A percentile compares a stretch with the other conserved stretches of the same genome.
phyloP scores from a whole-genome alignment of 2,113 vertebrate species.

The Entomyzon cyanotis region DNA sequence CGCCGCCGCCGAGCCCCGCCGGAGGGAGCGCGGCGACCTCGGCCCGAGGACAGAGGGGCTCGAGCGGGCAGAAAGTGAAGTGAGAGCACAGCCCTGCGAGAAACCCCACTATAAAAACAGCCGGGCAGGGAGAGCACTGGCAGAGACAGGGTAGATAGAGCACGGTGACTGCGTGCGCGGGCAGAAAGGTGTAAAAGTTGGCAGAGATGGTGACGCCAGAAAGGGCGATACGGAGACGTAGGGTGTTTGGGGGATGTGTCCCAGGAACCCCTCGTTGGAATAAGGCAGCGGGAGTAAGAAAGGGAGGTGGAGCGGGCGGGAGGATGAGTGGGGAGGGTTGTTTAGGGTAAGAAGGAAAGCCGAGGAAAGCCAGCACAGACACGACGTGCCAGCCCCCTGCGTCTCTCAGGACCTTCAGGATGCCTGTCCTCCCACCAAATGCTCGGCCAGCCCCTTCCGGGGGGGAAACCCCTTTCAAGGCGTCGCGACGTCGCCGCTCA shows the following conservation, averaged over 20 bases:
- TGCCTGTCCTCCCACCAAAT: not conserved
- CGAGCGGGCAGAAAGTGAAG: not conserved
- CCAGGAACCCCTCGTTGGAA: not conserved
- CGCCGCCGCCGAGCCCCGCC: not conserved
- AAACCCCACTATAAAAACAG: not conserved
- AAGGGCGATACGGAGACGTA: not conserved
- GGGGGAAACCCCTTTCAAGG: not conserved
- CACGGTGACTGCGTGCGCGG: not conserved
- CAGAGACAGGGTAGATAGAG: not conserved
- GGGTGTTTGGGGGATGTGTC: not conserved
- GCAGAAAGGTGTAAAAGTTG: not conserved
- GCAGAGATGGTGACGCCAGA: not conserved
- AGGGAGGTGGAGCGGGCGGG: not conserved
- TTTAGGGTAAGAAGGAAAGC: fast-evolving
- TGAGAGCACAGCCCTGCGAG: not conserved
- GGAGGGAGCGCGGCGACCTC: not conserved
- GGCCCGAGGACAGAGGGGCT: not conserved
- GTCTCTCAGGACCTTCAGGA: not conserved
- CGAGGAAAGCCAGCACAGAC: not conserved
- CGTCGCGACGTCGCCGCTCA: not conserved
- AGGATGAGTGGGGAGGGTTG: not conserved
- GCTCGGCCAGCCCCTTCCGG: not conserved
- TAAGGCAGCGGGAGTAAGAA: not conserved
- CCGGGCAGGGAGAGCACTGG: not conserved
- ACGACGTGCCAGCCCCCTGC: not conserved